Conservation (phyloP, 2,113 vertebrate genomes). For the Arvicanthis niloticus region DNA sequence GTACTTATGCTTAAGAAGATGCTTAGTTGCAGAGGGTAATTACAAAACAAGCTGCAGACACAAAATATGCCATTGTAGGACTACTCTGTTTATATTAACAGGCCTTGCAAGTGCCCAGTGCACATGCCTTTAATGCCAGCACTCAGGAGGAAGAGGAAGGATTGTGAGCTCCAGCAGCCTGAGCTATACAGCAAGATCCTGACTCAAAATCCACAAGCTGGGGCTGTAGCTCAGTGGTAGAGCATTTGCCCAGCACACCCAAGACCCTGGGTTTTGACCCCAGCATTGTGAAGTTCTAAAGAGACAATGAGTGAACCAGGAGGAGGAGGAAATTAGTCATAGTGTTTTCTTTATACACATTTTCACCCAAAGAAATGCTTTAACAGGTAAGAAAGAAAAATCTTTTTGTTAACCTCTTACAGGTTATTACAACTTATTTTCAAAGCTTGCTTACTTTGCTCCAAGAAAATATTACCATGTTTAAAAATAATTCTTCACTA, state of each 20-base stretch:
- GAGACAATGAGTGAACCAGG: background rate
- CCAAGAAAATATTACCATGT: background rate
- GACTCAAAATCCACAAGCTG: background rate
- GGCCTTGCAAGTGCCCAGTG: background rate
- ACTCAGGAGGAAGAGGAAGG: background rate
- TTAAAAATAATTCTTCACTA: background rate
- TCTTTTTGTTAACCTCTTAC: no score
- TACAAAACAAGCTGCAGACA: background rate
- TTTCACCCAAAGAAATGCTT: background rate
- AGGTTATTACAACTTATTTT: background rate
- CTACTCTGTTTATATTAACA: background rate
- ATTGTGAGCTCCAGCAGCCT: background rate
- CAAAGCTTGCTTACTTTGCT: conserved; percentile 18
- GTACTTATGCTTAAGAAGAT: background rate
- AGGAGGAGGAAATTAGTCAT: background rate
- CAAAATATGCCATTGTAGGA: background rate
- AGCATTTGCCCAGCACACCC: no score
- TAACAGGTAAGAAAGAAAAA: background rate
- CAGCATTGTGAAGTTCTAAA: background rate
- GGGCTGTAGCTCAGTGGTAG: background rate
- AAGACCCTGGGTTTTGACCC: background rate
- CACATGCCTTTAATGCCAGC: background rate
- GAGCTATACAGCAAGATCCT: background rate
- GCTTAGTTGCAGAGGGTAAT: background rate
- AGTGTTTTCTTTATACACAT: background rate